Evolutionary conservation across 2,888 invertebrate species (phyloP).

Genomic region (Arge pagana): DNA sequence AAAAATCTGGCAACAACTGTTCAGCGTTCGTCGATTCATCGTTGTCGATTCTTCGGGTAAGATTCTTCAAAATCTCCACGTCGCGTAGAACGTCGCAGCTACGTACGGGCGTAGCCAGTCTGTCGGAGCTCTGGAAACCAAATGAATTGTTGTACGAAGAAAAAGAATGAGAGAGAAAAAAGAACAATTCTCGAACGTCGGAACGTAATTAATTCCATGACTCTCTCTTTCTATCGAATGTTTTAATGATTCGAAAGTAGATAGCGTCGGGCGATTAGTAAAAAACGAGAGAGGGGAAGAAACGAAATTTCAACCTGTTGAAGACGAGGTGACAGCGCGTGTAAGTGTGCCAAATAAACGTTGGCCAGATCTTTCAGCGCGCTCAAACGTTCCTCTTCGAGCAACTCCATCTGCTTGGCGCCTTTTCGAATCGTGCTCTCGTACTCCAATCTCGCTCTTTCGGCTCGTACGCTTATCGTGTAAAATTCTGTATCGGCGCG

Average conservation of each 20-base stretch:
- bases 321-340: slow-evolving; percentile 79
- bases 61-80: slow-evolving; percentile 72
- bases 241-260: not conserved
- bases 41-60: slow-evolving; percentile 69
- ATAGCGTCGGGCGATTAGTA: not conserved
- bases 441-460: slow-evolving; percentile 89
- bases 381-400: slow-evolving; percentile 87
- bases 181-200: too few species aligned
- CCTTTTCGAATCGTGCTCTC: slow-evolving; percentile 88
- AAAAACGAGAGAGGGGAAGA: too few species aligned
- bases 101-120: slow-evolving; percentile 70
- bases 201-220: too few species aligned
- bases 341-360: slow-evolving; percentile 63
- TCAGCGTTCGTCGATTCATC: slow-evolving; percentile 70
- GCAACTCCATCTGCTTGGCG: slow-evolving; percentile 81
- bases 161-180: too few species aligned
- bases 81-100: slow-evolving; percentile 65
- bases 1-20: slow-evolving; percentile 90
- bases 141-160: not conserved
- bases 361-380: slow-evolving; percentile 74
- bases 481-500: slow-evolving; percentile 94
- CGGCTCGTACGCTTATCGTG: slow-evolving; percentile 86
- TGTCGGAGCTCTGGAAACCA: slow-evolving; percentile 68
- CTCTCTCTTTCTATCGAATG: too few species aligned
- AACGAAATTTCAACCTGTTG: too few species aligned